Base-by-base conservation (phyloP, 2,113 vertebrate genomes). In the Barnardius zonarius region DNA sequence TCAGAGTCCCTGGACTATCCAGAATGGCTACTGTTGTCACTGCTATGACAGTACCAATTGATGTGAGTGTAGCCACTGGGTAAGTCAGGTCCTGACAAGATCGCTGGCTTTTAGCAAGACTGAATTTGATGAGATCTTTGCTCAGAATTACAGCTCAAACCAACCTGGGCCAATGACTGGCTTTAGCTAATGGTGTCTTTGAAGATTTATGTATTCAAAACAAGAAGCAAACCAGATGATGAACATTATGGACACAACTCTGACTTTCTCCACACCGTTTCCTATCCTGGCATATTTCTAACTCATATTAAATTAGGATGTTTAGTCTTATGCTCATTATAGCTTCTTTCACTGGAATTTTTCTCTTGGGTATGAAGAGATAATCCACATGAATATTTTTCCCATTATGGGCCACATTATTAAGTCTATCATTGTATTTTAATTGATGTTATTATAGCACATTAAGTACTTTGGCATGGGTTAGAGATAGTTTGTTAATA, bases 401-500 rank as follows among this genome's bases (percentile, higher is more conserved):
- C 51, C 80, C 83, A 83, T 88, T 93, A 94, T 76, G 16, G n/a
- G 52, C n/a, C 48, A 92, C 62, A 62, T 86, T 86, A 86, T 90
- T 94, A 94, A 93, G 57, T 78, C 57, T 80, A 76, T 91, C 93
- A 79, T 95, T 86, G 62, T 79, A 66, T 69, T 96, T 96, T 96
- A 96, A 96, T 96, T 92, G 86, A 86, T 11, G 18, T 82, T 93
- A 92, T 91, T 88, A 93, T 76, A 94, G 69, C 54, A 92, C 57
- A 86, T 59, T 88, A 79, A 95, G 88, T 79, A 79, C 73, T 93
- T 86, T 73, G 88, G 49, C 86, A 86, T 41, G 76, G n/a, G 44
- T 66, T 92, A 69, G 73, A 93, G 76, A 75, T 57, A 90, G 90
- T 92, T 97, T 88, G 88, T 93, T 95, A 96, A 57, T 94, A 95